Evolutionary conservation across 2,888 invertebrate species (phyloP).

Genomic region (Caenorhabditis sp.): DNA sequence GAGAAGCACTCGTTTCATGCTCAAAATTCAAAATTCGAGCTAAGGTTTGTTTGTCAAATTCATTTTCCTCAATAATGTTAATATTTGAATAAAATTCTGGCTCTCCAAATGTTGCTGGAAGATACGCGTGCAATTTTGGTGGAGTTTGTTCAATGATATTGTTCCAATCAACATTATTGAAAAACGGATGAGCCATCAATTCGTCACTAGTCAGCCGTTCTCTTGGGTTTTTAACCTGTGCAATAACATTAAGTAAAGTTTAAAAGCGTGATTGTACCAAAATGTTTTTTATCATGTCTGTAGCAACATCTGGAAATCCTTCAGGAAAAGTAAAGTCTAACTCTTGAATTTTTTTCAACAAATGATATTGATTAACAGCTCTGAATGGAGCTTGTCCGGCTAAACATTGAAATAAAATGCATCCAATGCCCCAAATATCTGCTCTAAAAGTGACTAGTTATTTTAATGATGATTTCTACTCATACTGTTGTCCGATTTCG

Average conservation of each 20-base stretch:
- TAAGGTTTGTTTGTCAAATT: conserved; percentile 89
- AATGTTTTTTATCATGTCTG: conserved; percentile 91
- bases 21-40: conserved; percentile 27
- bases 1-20: conserved; percentile 6
- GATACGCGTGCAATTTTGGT: conserved; percentile 86
- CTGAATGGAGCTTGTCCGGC: conserved; percentile 94
- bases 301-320: conserved; percentile 91
- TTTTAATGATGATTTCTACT: not conserved
- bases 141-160: conserved; percentile 85
- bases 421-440: conserved; percentile 97
- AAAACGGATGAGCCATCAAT: conserved; percentile 92
- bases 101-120: conserved; percentile 88
- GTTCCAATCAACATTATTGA: conserved; percentile 91
- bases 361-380: conserved; percentile 93
- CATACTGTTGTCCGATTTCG: conserved; percentile 73
- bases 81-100: conserved; percentile 86
- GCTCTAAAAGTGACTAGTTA: conserved; percentile 85
- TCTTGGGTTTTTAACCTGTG: conserved; percentile 85
- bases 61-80: conserved; percentile 88
- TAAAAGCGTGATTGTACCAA: conserved; percentile 85
- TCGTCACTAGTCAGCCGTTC: conserved; percentile 87
- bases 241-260: not conserved
- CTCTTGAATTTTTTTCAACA: conserved; percentile 94
- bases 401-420: conserved; percentile 89
- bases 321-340: conserved; percentile 94